These are phyloP conservation scores for Littorina saxatilis DNA, from an alignment of 1,140 invertebrate species.

Conservation along the genomic window DNA sequence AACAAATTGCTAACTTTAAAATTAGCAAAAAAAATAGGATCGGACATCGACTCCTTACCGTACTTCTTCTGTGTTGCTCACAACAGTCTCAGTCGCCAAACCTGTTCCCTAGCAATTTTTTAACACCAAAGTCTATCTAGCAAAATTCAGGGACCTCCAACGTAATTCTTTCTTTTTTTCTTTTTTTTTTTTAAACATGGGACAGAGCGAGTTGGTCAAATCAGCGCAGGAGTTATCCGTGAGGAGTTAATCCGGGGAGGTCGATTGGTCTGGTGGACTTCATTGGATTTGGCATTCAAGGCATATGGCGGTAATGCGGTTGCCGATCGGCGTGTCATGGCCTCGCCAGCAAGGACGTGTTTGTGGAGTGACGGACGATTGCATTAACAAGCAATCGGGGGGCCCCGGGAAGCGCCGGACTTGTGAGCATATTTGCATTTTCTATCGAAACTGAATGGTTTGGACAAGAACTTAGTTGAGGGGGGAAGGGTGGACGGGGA, in stretches of 20 bases:
- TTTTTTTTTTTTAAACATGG: not conserved
- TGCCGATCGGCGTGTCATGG: not conserved
- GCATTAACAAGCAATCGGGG: constrained; percentile 14
- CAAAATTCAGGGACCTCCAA: no score
- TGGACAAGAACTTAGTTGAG: not conserved
- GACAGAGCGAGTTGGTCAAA: not conserved
- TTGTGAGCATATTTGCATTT: constrained; percentile 14
- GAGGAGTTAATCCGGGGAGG: not conserved
- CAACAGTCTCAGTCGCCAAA: no score
- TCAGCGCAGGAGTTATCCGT: not conserved
- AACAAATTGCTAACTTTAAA: no score
- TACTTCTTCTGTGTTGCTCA: no score
- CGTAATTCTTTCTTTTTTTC: no score
- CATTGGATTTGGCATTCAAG: constrained; percentile 9
- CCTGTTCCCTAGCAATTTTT: no score
- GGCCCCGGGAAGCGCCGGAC: not conserved
- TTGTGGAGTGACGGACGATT: constrained; percentile 8
- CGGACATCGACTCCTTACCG: no score
- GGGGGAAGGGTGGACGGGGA: not conserved
- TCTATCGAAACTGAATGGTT: constrained; percentile 7
- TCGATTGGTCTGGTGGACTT: not conserved
- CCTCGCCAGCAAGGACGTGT: not conserved
- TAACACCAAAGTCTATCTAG: no score
- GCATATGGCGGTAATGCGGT: constrained; percentile 22
- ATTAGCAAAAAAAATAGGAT: no score